Conservation (phyloP, 2,888 invertebrate genomes). For the Melanophora roralis region DNA sequence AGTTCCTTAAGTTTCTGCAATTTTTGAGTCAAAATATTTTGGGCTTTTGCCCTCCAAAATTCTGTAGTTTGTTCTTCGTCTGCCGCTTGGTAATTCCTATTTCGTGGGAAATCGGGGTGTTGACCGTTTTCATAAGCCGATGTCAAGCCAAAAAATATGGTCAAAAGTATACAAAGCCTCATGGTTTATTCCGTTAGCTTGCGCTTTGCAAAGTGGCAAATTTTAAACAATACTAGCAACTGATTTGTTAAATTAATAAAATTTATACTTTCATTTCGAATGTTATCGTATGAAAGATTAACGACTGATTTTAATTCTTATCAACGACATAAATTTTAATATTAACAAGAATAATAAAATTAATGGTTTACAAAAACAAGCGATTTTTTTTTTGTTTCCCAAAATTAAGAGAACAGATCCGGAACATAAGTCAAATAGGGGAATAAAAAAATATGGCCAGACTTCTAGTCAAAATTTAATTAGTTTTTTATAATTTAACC, state of each 20-base stretch:
- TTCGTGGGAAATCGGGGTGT: constrained; percentile 23
- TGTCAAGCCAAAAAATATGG: not conserved
- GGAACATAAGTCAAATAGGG: not conserved
- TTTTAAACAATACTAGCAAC: not conserved
- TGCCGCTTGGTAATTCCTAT: not conserved
- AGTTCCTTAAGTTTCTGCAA: constrained; percentile 26
- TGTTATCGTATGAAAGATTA: not conserved
- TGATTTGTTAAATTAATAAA: not conserved
- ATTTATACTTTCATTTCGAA: constrained; percentile 24
- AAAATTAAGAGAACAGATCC: not conserved
- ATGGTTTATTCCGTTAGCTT: not conserved
- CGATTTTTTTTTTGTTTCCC: not conserved
- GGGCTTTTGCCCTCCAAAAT: constrained; percentile 59
- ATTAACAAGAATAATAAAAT: too few species aligned
- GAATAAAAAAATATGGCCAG: not conserved
- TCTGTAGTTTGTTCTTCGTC: constrained; percentile 48
- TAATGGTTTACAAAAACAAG: not conserved
- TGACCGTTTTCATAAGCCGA: not conserved
- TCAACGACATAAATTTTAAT: not conserved
- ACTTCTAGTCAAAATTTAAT: too few species aligned
- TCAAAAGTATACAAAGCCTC: not conserved
- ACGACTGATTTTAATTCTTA: not conserved
- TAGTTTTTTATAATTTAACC: too few species aligned
- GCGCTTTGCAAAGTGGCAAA: not conserved
- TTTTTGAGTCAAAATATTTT: constrained; percentile 50